Base-by-base conservation (phyloP, 2,888 invertebrate genomes). In the Torymus tubicola region DNA sequence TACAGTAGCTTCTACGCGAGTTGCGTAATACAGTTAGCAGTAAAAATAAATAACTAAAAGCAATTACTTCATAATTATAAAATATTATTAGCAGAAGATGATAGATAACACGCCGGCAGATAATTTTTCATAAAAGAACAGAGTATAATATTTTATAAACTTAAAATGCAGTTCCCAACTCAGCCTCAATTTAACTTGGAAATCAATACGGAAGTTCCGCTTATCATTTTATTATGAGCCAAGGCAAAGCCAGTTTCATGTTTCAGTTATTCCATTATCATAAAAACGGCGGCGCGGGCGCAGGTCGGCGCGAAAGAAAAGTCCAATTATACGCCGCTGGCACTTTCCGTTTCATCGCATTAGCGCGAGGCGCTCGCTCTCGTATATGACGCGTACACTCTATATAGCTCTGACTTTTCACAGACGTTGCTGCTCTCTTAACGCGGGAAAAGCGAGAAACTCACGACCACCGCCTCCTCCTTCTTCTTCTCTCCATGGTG, bases 181-280 rank as follows among this genome's bases (percentile, higher is more conserved):
- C 42, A 42, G 42, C 8, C 42, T 42, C 11, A 57, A 78, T 81
- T 78, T 74, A 70, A 78, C 71, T 78, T 71, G 53, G 75, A 81
- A 73, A 81, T 81, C 69, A 70, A 82, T 73, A 69, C 79, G 82
- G 82, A 82, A 77, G 69, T 80, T 70, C 64, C 72, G 64, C 18
- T 73, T 71, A 79, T 75, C 67, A 75, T 75, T 78, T 78, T 65
- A 69, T 64, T 78, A 57, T 24, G 57, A 68, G 58, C 16, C 24
- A 16, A 75, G 21, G 2, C 42, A 16, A 8, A 57, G 57, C 24
- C 50, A 61, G 50, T 70, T 76, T 65, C 52, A 42, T 42, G 42
- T 64, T 58, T 58, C 80, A 58, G 64, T 74, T 42, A 73, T 53
- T 67, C 57, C 55, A 63, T 81, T 72, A 78, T 14, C 67, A 53